These are phyloP conservation scores for Scopus umbretta DNA, from an alignment of 2,113 vertebrate species.

Conservation along the genomic window DNA sequence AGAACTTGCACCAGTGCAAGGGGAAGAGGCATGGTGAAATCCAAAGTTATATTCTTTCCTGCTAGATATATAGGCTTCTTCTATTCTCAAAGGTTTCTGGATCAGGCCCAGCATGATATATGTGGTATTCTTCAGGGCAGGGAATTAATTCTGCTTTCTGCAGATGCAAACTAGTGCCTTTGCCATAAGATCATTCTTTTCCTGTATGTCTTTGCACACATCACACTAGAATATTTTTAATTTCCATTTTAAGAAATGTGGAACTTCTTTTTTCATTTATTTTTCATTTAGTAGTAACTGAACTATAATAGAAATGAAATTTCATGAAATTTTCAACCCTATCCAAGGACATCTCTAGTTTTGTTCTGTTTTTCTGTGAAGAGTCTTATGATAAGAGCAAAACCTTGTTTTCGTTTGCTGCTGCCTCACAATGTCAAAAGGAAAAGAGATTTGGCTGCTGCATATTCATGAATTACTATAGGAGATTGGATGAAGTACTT, in stretches of 20 bases:
- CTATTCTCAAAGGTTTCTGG: neutral
- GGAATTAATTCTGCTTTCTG: neutral
- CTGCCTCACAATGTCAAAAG: neutral
- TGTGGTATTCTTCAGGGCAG: neutral
- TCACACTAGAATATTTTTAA: neutral
- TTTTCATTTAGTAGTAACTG: neutral
- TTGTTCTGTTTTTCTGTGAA: neutral
- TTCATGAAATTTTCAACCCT: neutral
- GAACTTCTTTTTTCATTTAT: neutral
- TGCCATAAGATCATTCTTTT: neutral
- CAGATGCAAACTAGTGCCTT: neutral
- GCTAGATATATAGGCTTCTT: neutral
- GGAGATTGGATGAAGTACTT: neutral
- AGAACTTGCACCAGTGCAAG: neutral
- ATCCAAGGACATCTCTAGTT: neutral
- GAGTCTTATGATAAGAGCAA: neutral
- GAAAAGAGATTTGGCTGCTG: slow-evolving; percentile 8
- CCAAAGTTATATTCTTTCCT: neutral
- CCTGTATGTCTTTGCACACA: neutral
- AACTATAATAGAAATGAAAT: neutral
- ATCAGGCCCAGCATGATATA: neutral
- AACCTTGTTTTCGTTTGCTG: neutral
- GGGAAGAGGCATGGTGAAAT: neutral
- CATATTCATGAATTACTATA: slow-evolving; percentile 7
- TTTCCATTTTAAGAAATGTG: neutral